phyloP scores from a whole-genome alignment of 2,797 vertebrate genomes.

The Enteromius treurensis region DNA sequence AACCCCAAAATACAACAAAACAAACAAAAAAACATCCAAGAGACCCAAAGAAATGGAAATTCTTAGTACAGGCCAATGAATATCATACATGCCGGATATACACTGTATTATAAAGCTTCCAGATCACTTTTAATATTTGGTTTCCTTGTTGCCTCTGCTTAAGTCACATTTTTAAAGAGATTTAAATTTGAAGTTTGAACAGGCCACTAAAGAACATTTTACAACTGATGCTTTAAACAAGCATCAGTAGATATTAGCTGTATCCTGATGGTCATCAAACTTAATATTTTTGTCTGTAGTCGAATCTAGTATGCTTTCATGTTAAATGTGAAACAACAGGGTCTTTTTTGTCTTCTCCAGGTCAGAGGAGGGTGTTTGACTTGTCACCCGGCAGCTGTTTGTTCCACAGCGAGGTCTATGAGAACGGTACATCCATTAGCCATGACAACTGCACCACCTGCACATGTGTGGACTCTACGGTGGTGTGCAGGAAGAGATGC shows the following conservation, averaged over 20 bases:
- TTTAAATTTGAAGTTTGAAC: not conserved
- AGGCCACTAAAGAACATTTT: not conserved
- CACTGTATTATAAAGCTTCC: not conserved
- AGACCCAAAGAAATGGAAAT: not conserved
- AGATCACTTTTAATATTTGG: not conserved
- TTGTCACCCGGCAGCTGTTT: constrained; percentile 92
- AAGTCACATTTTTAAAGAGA: not conserved
- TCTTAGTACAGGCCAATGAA: not conserved
- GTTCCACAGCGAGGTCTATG: constrained; percentile 94
- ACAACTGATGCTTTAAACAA: not conserved
- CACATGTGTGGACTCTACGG: constrained; percentile 93
- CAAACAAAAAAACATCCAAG: not conserved
- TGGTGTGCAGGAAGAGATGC: constrained; percentile 89
- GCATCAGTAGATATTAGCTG: not conserved
- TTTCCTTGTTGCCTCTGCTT: not conserved
- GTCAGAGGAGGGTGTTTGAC: constrained; percentile 98
- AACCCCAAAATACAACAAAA: too few relatives aligned
- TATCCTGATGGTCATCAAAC: not conserved
- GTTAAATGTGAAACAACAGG: not conserved
- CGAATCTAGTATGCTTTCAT: not conserved
- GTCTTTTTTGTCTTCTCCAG: constrained; percentile 68
- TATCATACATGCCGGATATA: not conserved
- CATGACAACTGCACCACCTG: constrained; percentile 92
- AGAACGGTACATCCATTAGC: constrained; percentile 86
- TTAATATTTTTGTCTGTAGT: not conserved